Percentiles rank a stretch among this genome's conserved stretches.
These are phyloP conservation scores for Norana najaformis DNA, from an alignment of 2,888 invertebrate genomes.

Conservation along the genomic window DNA sequence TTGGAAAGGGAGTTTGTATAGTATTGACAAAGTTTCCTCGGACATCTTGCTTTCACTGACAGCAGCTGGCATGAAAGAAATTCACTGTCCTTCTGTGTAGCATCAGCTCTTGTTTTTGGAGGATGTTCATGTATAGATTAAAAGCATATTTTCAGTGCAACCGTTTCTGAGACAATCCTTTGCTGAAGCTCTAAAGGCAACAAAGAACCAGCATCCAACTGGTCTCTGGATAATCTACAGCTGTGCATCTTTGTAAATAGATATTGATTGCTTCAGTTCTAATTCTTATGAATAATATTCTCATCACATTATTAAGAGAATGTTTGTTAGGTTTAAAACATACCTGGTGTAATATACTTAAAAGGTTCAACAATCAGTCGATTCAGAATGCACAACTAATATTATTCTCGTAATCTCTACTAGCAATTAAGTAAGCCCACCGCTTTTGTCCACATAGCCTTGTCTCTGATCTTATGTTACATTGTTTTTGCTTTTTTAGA, in stretches of 20 bases:
- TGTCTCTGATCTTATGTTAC: neutral
- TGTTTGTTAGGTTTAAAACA: too few relatives aligned
- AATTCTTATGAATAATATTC: too few relatives aligned
- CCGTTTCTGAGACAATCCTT: neutral
- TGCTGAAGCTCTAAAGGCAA: too few relatives aligned
- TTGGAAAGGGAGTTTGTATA: too few relatives aligned
- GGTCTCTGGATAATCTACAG: too few relatives aligned
- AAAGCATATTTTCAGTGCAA: neutral
- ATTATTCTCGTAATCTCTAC: neutral
- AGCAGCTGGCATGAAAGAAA: neutral
- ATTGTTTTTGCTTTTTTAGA: slow-evolving; percentile 14
- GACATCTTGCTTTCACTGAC: neutral
- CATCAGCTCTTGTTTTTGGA: neutral
- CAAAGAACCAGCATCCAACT: too few relatives aligned
- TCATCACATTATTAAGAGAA: too few relatives aligned
- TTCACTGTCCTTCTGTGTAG: neutral
- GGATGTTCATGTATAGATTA: neutral
- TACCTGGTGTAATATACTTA: too few relatives aligned
- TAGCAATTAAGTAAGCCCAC: neutral
- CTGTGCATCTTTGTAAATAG: too few relatives aligned
- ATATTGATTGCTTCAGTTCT: too few relatives aligned
- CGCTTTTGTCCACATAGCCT: neutral
- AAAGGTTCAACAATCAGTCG: neutral
- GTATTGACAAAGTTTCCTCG: neutral
- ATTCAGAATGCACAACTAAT: neutral